A percentile compares a stretch with the other conserved stretches of the same genome.
Evolutionary conservation across 2,797 vertebrate species (phyloP).

Genomic region (Sebastes baramenuke): DNA sequence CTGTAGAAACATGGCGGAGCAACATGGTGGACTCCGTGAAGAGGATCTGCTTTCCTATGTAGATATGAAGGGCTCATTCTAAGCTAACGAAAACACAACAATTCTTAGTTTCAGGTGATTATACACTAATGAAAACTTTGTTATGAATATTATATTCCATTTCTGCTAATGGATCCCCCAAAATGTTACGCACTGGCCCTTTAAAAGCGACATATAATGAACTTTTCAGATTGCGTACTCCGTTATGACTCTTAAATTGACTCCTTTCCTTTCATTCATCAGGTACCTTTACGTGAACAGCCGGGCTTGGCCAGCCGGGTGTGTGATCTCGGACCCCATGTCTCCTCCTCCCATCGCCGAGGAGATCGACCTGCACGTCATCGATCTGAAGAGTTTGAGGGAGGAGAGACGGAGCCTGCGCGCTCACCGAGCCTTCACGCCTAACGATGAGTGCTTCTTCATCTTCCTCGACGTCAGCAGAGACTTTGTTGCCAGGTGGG

Average conservation of each 20-base stretch:
- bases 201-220: too few relatives aligned
- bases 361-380: slow-evolving; percentile 96
- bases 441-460: slow-evolving; percentile 97
- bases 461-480: slow-evolving; percentile 97
- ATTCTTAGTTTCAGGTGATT: too few relatives aligned
- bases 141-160: too few relatives aligned
- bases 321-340: slow-evolving; percentile 94
- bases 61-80: too few relatives aligned
- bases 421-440: slow-evolving; percentile 93
- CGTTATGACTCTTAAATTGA: not conserved
- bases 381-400: slow-evolving; percentile 93
- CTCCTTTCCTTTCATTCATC: not conserved
- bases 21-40: too few relatives aligned
- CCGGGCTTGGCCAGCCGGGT: slow-evolving; percentile 93
- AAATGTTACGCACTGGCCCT: too few relatives aligned
- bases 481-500: slow-evolving; percentile 96
- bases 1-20: too few relatives aligned
- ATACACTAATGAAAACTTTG: too few relatives aligned
- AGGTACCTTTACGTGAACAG: slow-evolving; percentile 98
- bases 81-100: too few relatives aligned
- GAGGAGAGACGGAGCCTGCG: slow-evolving; percentile 92
- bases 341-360: slow-evolving; percentile 94
- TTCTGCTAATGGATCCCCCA: too few relatives aligned
- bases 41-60: too few relatives aligned
- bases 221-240: not conserved